phyloP scores from a whole-genome alignment of 2,797 vertebrate genomes.

The Euthynnus affinis region DNA sequence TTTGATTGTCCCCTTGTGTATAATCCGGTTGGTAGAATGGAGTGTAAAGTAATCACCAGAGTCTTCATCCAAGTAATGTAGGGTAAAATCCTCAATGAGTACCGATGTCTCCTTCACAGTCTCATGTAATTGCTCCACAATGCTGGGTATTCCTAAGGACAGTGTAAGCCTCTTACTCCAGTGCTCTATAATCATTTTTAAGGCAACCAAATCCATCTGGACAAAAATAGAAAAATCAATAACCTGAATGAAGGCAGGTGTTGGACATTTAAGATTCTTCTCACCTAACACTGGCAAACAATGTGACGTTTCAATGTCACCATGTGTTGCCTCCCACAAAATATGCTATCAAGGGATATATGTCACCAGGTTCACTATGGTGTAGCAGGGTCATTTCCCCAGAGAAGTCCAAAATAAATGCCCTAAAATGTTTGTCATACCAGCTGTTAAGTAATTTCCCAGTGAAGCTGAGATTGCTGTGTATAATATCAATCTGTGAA shows the following conservation, averaged over 20 bases:
- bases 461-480: slow-evolving; percentile 5
- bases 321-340: not conserved
- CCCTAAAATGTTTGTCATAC: not conserved
- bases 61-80: slow-evolving; percentile 48
- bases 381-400: not conserved
- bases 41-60: slow-evolving; percentile 33
- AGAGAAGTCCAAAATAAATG: not conserved
- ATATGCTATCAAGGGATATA: not conserved
- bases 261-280: slow-evolving; percentile 2
- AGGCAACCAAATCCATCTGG: slow-evolving; percentile 36
- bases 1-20: slow-evolving; percentile 39
- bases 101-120: slow-evolving; percentile 36
- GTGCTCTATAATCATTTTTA: slow-evolving; percentile 47
- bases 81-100: slow-evolving; percentile 38
- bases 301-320: slow-evolving; percentile 7
- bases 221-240: slow-evolving; percentile 10
- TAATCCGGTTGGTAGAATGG: slow-evolving; percentile 32
- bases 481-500: slow-evolving; percentile 18
- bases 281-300: slow-evolving; percentile 19
- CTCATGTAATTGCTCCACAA: slow-evolving; percentile 37
- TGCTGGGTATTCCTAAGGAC: slow-evolving; percentile 39
- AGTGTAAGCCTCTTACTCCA: slow-evolving; percentile 41
- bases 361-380: not conserved
- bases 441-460: not conserved
- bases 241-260: slow-evolving; percentile 9